phyloP scores from a whole-genome alignment of 1,140 invertebrate genomes.

The Holotrichia oblita region DNA sequence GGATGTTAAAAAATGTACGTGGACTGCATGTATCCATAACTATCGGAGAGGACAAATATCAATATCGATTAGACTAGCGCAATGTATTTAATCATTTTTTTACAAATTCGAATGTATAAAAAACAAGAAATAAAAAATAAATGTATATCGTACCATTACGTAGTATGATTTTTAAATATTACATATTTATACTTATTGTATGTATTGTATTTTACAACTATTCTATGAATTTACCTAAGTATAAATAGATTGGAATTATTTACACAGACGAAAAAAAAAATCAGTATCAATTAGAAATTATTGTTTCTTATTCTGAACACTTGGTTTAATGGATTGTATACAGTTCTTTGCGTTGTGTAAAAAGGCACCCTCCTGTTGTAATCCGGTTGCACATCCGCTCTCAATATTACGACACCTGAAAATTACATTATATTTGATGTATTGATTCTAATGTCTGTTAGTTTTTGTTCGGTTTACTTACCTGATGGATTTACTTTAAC shows the following conservation, averaged over 20 bases:
- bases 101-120: conserved; percentile 41
- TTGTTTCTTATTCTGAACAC: conserved; percentile 64
- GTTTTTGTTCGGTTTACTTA: conserved; percentile 56
- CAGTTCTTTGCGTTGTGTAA: conserved; percentile 64
- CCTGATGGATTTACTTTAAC: conserved; percentile 95
- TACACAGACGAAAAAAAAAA: conserved; percentile 41
- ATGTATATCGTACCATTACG: conserved; percentile 14
- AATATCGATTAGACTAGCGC: conserved; percentile 57
- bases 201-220: conserved; percentile 38
- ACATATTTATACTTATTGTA: conserved; percentile 41
- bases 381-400: conserved; percentile 78
- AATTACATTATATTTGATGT: conserved; percentile 16
- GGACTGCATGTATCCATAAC: conserved; percentile 56
- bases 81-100: conserved; percentile 39
- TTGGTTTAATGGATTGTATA: conserved; percentile 71
- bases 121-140: conserved; percentile 36
- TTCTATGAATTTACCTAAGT: conserved; percentile 40
- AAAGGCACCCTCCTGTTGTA: conserved; percentile 65
- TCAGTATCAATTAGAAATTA: conserved; percentile 51
- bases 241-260: conserved; percentile 45
- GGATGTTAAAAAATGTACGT: conserved; percentile 57
- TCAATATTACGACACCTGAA: conserved; percentile 81
- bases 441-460: conserved; percentile 22
- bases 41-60: conserved; percentile 54
- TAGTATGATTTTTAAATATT: conserved; percentile 34